Evolutionary conservation across 2,888 invertebrate genomes (phyloP), one percentile per base, ranked within the genome.

Genomic region (Punctoribates punctum): DNA sequence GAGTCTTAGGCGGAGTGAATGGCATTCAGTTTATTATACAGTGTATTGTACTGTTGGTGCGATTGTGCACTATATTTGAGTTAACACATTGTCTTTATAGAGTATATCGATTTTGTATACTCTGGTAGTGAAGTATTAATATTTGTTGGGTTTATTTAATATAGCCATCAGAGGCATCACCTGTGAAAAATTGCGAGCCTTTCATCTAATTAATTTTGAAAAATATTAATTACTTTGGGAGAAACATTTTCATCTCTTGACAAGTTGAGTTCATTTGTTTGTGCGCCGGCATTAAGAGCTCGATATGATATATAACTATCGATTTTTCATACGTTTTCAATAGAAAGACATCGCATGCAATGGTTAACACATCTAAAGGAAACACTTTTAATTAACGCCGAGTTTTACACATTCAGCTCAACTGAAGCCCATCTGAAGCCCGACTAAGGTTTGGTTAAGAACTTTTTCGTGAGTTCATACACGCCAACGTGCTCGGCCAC

Each of bases 91-190:
- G 34, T 34, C 17, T 54, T 48, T 3, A 54, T 20, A 54, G 17
- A 15, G 11, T 17, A 65, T 67, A 67, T 67, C 67, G 67, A 67
- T 67, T 67, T 67, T 27, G 20, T 46, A 38, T 70, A 46, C 23
- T 34, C 17, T 11, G 11, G 57, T n/a, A 17, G n/a, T 20, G 23
- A 57, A 57, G 25, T 57, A 57, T 57, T 57, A 57, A 34, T 70
- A 70, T 42, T 17, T 42, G 34, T 20, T n/a, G n/a, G 70, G 13
- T 70, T 3, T 70, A 46, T 20, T 65, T 62, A 74, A 74, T 62
- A 57, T 25, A 62, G 74, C 65, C 65, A 74, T 74, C 65, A 74
- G n/a, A n/a, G n/a, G n/a, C n/a, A n/a, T n/a, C n/a, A n/a, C 60
- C 62, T 62, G 74, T 74, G 48, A 60, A 42, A 65, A 74, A 74